phyloP scores from a whole-genome alignment of 2,797 vertebrate species.

The Anas flavirostris region DNA sequence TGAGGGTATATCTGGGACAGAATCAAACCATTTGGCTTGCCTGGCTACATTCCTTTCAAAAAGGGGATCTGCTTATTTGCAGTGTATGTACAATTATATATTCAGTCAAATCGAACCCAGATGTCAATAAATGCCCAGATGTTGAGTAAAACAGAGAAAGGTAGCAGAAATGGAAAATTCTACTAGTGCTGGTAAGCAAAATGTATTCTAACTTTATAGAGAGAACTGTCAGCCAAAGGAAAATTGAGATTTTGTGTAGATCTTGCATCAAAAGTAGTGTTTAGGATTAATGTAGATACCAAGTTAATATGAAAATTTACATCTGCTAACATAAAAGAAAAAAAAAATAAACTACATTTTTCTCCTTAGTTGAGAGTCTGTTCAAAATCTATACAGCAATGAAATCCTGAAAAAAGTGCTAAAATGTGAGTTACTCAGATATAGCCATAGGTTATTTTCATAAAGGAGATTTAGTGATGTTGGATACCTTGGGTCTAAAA shows the following conservation, averaged over 20 bases:
- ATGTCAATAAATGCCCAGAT: conserved; percentile 20
- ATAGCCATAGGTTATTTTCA: background rate
- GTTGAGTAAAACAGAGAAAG: background rate
- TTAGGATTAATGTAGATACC: background rate
- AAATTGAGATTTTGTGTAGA: background rate
- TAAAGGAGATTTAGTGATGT: background rate
- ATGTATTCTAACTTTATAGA: background rate
- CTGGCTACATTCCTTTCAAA: background rate
- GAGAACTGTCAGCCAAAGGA: background rate
- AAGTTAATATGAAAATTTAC: background rate
- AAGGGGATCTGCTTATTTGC: background rate
- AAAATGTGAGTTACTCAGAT: background rate
- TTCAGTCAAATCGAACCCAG: background rate
- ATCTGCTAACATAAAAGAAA: background rate
- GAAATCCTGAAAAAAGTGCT: background rate
- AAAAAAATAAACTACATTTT: background rate
- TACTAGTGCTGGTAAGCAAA: background rate
- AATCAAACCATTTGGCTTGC: conserved; percentile 1
- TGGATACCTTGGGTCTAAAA: background rate
- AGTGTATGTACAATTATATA: background rate
- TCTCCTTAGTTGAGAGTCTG: background rate
- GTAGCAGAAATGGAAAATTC: background rate
- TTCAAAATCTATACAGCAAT: background rate
- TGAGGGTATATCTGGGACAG: background rate
- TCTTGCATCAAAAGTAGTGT: background rate